Conservation (phyloP, 2,113 vertebrate species). For the Podocnemis expansa region DNA sequence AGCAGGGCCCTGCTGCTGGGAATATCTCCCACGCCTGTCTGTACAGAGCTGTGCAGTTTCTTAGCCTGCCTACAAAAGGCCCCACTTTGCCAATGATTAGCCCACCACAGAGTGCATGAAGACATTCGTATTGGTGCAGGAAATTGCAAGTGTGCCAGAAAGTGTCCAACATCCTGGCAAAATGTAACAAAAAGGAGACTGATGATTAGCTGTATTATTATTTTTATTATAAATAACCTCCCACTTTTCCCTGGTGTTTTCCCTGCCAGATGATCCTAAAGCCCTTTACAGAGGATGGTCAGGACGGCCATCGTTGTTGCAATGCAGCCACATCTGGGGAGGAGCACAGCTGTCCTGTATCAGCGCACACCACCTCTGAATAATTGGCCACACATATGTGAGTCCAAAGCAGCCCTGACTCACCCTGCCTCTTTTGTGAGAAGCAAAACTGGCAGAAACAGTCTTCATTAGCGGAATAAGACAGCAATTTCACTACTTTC, state of each 20-base stretch:
- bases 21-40: not conserved
- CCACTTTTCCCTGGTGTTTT: not conserved
- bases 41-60: not conserved
- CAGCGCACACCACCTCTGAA: not conserved
- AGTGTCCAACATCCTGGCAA: not conserved
- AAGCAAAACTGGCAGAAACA: not conserved
- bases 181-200: not conserved
- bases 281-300: not conserved
- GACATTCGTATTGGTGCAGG: not conserved
- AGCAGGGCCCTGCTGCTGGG: slow-evolving; percentile 44
- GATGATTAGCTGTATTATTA: not conserved
- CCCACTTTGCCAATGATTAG: not conserved
- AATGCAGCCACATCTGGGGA: not conserved
- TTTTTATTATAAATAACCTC: not conserved
- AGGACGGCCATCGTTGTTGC: not conserved
- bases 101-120: not conserved
- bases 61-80: not conserved
- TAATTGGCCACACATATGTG: not conserved
- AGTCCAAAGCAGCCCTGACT: not conserved
- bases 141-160: not conserved
- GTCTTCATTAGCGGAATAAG: not conserved
- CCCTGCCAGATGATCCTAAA: not conserved
- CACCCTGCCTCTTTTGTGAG: not conserved
- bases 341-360: not conserved
- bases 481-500: not conserved